A percentile compares a stretch with the other conserved stretches of the same genome.
phyloP scores from a whole-genome alignment of 2,888 invertebrate genomes.

The Acrobasis consociella region DNA sequence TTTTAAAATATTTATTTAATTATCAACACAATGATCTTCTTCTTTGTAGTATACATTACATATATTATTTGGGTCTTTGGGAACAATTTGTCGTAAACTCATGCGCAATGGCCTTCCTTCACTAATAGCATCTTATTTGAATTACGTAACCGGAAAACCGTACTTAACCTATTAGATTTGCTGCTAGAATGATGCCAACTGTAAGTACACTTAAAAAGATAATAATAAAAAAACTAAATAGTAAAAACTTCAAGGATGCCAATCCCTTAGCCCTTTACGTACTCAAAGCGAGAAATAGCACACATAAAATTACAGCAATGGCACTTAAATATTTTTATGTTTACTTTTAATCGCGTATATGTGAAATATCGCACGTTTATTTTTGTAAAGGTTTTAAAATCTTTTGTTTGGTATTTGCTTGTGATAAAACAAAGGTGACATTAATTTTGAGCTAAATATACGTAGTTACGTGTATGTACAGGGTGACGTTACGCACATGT shows the following conservation, averaged over 20 bases:
- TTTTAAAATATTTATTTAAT: not conserved
- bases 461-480: slow-evolving; percentile 13
- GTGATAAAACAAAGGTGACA: slow-evolving; percentile 19
- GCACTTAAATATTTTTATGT: slow-evolving; percentile 4
- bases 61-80: not conserved
- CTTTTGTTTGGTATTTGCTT: slow-evolving; percentile 11
- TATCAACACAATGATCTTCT: not conserved
- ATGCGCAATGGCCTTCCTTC: slow-evolving; percentile 5
- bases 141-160: slow-evolving; percentile 21
- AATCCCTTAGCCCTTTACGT: not conserved
- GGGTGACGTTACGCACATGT: slow-evolving; percentile 14
- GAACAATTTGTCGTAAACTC: not conserved
- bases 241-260: not conserved
- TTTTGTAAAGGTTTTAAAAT: slow-evolving; percentile 16
- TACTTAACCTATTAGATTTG: slow-evolving; percentile 20
- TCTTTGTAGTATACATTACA: not conserved
- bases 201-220: not conserved
- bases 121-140: slow-evolving; percentile 10
- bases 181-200: not conserved
- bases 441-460: slow-evolving; percentile 15
- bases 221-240: not conserved
- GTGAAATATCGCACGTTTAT: slow-evolving; percentile 19
- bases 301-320: not conserved
- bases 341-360: slow-evolving; percentile 10
- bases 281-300: not conserved